Evolutionary conservation across 64 coral and sea anemone genomes (phyloP).

Genomic region (Anthopleura sola): DNA sequence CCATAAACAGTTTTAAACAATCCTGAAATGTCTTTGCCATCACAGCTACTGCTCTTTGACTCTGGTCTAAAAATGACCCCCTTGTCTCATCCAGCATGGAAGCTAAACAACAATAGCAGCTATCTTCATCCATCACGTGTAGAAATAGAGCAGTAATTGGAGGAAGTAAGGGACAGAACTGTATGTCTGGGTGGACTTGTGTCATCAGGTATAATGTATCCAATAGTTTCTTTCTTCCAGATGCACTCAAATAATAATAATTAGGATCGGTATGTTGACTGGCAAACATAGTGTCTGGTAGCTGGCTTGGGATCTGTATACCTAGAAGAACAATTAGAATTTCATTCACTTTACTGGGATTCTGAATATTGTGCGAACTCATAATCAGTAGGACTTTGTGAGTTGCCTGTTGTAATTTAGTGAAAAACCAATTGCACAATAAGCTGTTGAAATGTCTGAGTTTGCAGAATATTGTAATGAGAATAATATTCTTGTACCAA

Average conservation of each 20-base stretch:
- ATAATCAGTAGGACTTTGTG: too few relatives aligned
- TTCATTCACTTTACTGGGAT: too few relatives aligned
- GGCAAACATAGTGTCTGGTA: constrained; percentile 56
- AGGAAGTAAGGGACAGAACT: constrained; percentile 67
- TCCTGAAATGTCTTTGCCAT: constrained; percentile 92
- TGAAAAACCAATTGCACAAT: not conserved
- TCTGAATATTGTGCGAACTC: not conserved
- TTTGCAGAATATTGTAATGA: too few relatives aligned
- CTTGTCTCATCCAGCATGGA: constrained; percentile 50
- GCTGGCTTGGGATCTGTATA: constrained; percentile 57
- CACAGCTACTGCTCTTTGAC: constrained; percentile 49
- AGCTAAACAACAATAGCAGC: constrained; percentile 65
- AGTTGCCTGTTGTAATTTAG: too few relatives aligned
- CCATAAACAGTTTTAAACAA: constrained; percentile 76
- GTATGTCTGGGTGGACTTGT: constrained; percentile 69
- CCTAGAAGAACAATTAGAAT: constrained; percentile 37
- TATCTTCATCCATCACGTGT: constrained; percentile 83
- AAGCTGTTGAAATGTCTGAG: too few relatives aligned
- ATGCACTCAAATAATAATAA: constrained; percentile 51
- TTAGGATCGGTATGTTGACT: constrained; percentile 21
- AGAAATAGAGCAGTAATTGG: constrained; percentile 69
- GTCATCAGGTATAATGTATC: constrained; percentile 55
- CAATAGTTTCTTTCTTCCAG: constrained; percentile 51
- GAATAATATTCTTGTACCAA: too few relatives aligned
- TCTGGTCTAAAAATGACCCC: constrained; percentile 48